Evolutionary conservation across 2,113 vertebrate genomes (phyloP), one percentile per base, ranked within the genome.

Genomic region (Maccullochella peelii): DNA sequence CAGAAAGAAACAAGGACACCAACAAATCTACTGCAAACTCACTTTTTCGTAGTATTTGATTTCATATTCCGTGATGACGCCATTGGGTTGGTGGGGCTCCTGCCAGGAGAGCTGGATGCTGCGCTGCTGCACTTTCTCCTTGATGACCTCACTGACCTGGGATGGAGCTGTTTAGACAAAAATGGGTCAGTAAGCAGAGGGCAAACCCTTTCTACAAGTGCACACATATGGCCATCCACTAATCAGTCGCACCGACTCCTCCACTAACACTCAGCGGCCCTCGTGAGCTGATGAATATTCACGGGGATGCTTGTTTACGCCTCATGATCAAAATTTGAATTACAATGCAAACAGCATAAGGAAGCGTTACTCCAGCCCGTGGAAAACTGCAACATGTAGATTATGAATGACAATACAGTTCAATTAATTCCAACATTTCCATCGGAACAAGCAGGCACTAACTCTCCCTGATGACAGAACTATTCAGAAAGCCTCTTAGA

Each of bases 21-120:
- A 67, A 50, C 25, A 57, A 49, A 72, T 23, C 4, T 6, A 14
- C 4, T 42, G 82, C 91, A 15, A n/a, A 95, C 97, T 96, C 95
- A 99, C 98, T 94, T 99, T 99, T 94, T 99, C 97, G 52, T 99
- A 99, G 94, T 99, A 99, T 94, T 99, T 99, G 96, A 99, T 98
- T 94, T 99, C 98, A 82, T 99, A 99, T 92, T 99, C 98, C 1
- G 97, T 99, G 96, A 99, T 99, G 97, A 99, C 97, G 85, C 98
- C 98, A 74, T 99, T 99, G 96, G 98, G 97, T 90, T 99, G 98
- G 78, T 98, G 97, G 0, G 98, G 98, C 84, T 99, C 97, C 96
- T 99, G 97, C 98, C 98, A 99, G 93, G 98, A 99, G 83, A 99
- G 97, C 95, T 98, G 97, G 81, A 99, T 94, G 14, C 97, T 97